Conservation (phyloP, 2,888 invertebrate genomes). For the Eurois occulta region DNA sequence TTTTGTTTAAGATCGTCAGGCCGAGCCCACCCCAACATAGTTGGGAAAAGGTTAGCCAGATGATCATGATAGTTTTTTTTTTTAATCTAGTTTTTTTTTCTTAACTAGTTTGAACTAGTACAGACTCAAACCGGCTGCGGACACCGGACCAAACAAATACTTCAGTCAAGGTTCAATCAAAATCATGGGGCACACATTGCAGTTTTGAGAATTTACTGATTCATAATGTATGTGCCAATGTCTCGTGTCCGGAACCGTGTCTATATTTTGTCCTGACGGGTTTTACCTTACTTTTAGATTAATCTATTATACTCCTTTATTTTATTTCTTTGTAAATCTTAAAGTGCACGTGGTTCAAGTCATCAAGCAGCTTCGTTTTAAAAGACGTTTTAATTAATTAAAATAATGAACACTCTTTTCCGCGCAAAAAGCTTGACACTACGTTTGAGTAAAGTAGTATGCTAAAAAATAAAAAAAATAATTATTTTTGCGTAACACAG, state of each 20-base stretch:
- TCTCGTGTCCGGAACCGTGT: background rate
- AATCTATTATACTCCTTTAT: background rate
- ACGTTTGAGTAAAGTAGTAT: slow-evolving; percentile 10
- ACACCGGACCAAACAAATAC: background rate
- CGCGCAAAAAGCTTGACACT: background rate
- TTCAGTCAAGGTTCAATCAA: background rate
- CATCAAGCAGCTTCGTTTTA: background rate
- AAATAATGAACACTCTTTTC: slow-evolving; percentile 12
- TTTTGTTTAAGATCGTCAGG: too few relatives aligned
- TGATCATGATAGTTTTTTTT: too few relatives aligned
- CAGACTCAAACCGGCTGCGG: background rate
- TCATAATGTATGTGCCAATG: background rate
- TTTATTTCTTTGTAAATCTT: background rate
- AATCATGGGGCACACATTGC: background rate
- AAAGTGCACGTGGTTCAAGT: slow-evolving; percentile 7
- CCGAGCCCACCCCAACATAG: too few relatives aligned
- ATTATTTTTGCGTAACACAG: background rate
- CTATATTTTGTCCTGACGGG: background rate
- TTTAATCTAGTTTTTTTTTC: too few relatives aligned
- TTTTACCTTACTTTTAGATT: background rate
- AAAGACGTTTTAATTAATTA: slow-evolving; percentile 23
- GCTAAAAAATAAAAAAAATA: slow-evolving; percentile 21
- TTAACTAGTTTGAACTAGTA: too few relatives aligned
- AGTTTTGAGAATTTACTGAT: background rate
- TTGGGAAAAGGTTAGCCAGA: too few relatives aligned